Conservation (phyloP, 2,113 vertebrate genomes). For the Scopus umbretta region DNA sequence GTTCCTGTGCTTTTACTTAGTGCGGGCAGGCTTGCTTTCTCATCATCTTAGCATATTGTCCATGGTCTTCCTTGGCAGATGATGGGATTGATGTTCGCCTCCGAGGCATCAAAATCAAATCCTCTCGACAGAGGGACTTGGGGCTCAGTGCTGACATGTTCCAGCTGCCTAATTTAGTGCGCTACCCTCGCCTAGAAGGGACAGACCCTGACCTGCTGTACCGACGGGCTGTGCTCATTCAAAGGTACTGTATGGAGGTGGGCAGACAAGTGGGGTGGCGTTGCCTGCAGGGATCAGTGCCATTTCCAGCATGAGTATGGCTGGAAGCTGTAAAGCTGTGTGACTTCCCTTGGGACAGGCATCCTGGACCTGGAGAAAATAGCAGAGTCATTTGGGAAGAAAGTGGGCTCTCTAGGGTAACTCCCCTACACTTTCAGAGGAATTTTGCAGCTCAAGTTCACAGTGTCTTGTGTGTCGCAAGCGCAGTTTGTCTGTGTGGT, state of each 20-base stretch:
- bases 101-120: constrained; percentile 94
- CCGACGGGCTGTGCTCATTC: constrained; percentile 85
- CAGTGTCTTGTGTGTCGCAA: not conserved
- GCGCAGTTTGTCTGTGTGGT: accelerated
- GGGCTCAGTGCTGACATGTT: constrained; percentile 94
- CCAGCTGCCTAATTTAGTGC: constrained; percentile 89
- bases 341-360: not conserved
- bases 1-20: not conserved
- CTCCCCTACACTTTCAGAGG: not conserved
- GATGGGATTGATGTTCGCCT: constrained; percentile 96
- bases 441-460: not conserved
- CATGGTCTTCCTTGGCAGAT: constrained; percentile 68
- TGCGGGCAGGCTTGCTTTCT: not conserved
- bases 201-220: constrained; percentile 88
- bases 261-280: not conserved
- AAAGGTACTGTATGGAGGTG: constrained; percentile 75
- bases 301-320: not conserved
- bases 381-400: not conserved
- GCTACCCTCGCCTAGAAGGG: constrained; percentile 94
- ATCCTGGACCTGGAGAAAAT: not conserved
- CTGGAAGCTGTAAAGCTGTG: not conserved
- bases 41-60: not conserved
- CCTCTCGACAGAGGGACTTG: constrained; percentile 88
- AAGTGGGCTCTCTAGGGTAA: not conserved
- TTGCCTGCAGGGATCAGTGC: not conserved